A percentile compares a stretch with the other conserved stretches of the same genome.
These are phyloP conservation scores for Aphodius granarius DNA, from an alignment of 2,888 invertebrate species.

Conservation along the genomic window DNA sequence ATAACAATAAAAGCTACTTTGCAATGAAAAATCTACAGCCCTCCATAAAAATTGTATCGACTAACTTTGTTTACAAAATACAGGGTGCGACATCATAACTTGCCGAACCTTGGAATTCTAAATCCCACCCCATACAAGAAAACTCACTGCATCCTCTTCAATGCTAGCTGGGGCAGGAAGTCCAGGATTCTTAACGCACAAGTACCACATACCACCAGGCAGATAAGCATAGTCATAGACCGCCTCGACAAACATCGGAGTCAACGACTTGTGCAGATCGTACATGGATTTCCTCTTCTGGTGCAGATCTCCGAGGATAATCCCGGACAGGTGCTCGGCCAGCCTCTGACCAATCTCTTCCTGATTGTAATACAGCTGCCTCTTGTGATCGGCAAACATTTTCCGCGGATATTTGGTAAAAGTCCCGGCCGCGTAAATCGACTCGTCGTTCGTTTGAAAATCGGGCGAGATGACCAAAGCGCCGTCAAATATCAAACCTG, in stretches of 20 bases:
- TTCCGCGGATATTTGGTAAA: constrained; percentile 60
- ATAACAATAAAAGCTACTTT: no score
- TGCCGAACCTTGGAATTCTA: no score
- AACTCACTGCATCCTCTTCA: constrained; percentile 41
- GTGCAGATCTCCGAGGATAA: background rate
- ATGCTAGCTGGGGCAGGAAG: constrained; percentile 57
- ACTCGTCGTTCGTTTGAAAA: constrained; percentile 62
- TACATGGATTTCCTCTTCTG: background rate
- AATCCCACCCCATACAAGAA: background rate
- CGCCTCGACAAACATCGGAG: constrained; percentile 50
- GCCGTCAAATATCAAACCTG: constrained; percentile 60
- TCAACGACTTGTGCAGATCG: constrained; percentile 33
- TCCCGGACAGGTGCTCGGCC: constrained; percentile 17
- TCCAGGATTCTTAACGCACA: constrained; percentile 63
- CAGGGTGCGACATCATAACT: no score
- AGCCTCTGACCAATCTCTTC: constrained; percentile 22
- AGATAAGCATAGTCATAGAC: constrained; percentile 55
- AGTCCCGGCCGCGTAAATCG: constrained; percentile 63
- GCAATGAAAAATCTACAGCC: no score
- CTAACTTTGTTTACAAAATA: no score
- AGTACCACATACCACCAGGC: constrained; percentile 64
- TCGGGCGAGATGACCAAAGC: constrained; percentile 60
- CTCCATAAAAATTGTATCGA: no score
- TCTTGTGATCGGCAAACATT: constrained; percentile 52
- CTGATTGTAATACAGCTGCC: constrained; percentile 50